These are phyloP conservation scores for Neopelma chrysocephalum DNA, from an alignment of 2,797 vertebrate genomes.

Conservation along the genomic window DNA sequence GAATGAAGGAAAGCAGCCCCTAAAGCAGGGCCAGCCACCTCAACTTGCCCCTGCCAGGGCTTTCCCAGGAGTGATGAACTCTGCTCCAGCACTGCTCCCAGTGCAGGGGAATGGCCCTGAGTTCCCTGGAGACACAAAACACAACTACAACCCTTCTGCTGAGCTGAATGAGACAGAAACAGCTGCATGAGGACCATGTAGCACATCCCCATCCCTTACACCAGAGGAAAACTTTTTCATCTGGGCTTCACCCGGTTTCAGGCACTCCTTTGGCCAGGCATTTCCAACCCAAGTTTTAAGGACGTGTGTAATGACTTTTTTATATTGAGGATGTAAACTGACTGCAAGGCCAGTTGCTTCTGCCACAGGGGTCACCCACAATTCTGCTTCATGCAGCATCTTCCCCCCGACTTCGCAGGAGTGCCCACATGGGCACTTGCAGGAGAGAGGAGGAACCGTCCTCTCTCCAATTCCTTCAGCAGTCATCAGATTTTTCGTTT, in stretches of 20 bases:
- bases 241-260: neutral
- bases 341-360: neutral
- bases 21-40: neutral
- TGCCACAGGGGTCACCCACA: fast-evolving
- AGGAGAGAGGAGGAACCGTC: neutral
- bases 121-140: neutral
- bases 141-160: neutral
- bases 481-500: neutral
- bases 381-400: neutral
- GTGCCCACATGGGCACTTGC: neutral
- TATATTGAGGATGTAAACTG: neutral
- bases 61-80: neutral
- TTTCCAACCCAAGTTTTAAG: neutral
- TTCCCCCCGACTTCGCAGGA: fast-evolving
- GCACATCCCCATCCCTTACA: neutral
- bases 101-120: fast-evolving
- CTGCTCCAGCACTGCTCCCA: neutral
- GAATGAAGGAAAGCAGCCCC: neutral
- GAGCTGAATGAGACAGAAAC: neutral
- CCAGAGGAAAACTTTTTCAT: neutral
- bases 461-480: neutral
- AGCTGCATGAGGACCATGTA: neutral
- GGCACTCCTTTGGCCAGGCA: neutral
- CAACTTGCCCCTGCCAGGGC: neutral
- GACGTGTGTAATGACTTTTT: neutral